Evolutionary conservation across 2,113 vertebrate genomes (phyloP).

Genomic region (Cichladusa arquata): DNA sequence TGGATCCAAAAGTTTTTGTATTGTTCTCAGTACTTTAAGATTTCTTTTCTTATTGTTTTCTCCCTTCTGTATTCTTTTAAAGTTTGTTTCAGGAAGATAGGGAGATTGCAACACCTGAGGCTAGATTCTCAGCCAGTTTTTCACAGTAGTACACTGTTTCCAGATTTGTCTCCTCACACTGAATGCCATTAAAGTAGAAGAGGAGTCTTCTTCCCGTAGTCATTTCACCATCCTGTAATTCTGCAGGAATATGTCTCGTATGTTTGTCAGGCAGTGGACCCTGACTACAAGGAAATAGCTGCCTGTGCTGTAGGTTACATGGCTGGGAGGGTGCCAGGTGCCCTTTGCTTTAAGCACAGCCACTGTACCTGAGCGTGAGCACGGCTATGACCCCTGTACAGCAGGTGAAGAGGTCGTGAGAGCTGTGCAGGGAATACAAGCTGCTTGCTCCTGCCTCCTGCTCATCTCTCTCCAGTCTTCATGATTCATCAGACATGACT

Average conservation of each 20-base stretch:
- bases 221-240: not conserved
- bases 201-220: not conserved
- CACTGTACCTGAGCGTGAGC: not conserved
- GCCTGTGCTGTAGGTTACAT: not conserved
- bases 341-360: not conserved
- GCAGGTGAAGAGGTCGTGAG: not conserved
- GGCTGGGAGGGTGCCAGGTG: not conserved
- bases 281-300: not conserved
- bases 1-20: not conserved
- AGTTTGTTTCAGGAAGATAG: not conserved
- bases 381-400: not conserved
- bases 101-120: not conserved
- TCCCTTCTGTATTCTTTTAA: not conserved
- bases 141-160: not conserved
- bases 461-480: not conserved
- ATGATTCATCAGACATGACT: conserved; percentile 15
- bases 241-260: not conserved
- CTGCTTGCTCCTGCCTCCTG: not conserved
- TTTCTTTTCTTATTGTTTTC: not conserved
- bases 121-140: not conserved
- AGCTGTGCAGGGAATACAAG: not conserved
- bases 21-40: not conserved
- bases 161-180: not conserved
- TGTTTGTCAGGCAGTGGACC: not conserved
- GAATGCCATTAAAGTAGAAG: not conserved